Evolutionary conservation across 1,140 invertebrate genomes (phyloP), one percentile per base, ranked within the genome.

Genomic region (Macrobrachium nipponense): DNA sequence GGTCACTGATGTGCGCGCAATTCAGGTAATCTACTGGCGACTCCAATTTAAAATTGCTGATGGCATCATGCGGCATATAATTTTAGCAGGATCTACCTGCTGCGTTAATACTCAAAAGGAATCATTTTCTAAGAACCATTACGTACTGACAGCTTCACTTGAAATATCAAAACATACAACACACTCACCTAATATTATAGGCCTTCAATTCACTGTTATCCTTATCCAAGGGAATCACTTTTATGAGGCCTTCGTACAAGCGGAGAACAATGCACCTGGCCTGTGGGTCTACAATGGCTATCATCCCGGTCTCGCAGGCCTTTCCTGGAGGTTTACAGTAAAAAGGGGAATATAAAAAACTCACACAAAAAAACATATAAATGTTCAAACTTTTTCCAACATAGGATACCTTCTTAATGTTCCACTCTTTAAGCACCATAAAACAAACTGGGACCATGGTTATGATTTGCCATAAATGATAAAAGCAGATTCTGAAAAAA

Each of bases 161-260:
- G 15, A 51, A 11, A 15, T 20, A 12, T 15, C 64, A n/a, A 59
- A 58, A 14, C 27, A 86, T 23, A 43, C 14, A 58, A 20, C 0
- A 61, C 17, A 61, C 87, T 85, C 91, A 96, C 96, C 96, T 94
- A 89, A 98, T 95, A 93, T 97, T 98, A 86, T 96, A 97, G 76
- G 98, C 97, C 92, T 97, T 98, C 11, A 99, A 91, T 92, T 99
- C 98, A 89, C 94, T 95, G 89, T 97, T 97, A 89, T 98, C 97
- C 90, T 96, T 97, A 88, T 99, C 97, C 83, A 98, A 91, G 0
- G 96, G 96, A 90, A 97, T 97, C 72, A 99, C 97, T 92, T 99
- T 99, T 90, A 99, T 97, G 3, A 99, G 92, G 1, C 98, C 98
- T 93, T 99, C 98, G 91, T 99, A 99, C 0, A 99, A 92, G 87